phyloP scores from a whole-genome alignment of 2,888 invertebrate genomes.

The Merodon equestris region DNA sequence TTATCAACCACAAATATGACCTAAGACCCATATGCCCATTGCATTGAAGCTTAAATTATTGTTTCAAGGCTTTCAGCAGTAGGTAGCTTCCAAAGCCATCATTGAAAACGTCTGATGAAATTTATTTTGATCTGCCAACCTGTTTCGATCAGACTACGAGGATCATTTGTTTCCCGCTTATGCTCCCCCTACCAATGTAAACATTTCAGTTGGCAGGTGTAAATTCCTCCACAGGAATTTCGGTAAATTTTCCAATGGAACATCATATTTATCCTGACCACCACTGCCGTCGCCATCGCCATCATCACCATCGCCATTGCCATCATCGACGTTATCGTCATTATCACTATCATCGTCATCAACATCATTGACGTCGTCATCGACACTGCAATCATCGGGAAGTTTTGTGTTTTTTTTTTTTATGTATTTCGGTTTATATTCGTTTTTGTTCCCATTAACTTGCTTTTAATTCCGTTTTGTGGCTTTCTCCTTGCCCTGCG shows the following conservation, averaged over 20 bases:
- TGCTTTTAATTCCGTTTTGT: constrained; percentile 63
- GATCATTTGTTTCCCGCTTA: constrained; percentile 15
- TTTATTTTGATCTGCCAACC: too few relatives aligned
- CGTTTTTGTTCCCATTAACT: constrained; percentile 53
- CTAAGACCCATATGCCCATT: too few relatives aligned
- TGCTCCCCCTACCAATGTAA: constrained; percentile 10
- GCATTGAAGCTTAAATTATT: too few relatives aligned
- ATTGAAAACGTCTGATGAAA: too few relatives aligned
- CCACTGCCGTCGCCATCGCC: neutral
- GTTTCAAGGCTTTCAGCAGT: too few relatives aligned
- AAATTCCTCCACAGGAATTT: constrained; percentile 14
- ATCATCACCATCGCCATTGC: constrained; percentile 27
- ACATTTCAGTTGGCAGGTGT: constrained; percentile 49
- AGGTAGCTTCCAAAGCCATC: too few relatives aligned
- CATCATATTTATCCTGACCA: constrained; percentile 6
- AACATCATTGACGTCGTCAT: constrained; percentile 14
- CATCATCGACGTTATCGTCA: constrained; percentile 25
- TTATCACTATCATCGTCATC: constrained; percentile 20
- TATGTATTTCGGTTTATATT: too few relatives aligned
- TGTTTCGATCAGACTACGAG: too few relatives aligned
- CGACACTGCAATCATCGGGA: neutral
- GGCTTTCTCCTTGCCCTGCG: constrained; percentile 49
- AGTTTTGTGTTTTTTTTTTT: too few relatives aligned
- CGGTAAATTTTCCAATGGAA: constrained; percentile 6
- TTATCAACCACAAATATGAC: too few relatives aligned